Percentiles rank a stretch among this genome's conserved stretches.
Evolutionary conservation across 2,797 vertebrate species (phyloP).

Genomic region (Hephaestus fuliginosus): DNA sequence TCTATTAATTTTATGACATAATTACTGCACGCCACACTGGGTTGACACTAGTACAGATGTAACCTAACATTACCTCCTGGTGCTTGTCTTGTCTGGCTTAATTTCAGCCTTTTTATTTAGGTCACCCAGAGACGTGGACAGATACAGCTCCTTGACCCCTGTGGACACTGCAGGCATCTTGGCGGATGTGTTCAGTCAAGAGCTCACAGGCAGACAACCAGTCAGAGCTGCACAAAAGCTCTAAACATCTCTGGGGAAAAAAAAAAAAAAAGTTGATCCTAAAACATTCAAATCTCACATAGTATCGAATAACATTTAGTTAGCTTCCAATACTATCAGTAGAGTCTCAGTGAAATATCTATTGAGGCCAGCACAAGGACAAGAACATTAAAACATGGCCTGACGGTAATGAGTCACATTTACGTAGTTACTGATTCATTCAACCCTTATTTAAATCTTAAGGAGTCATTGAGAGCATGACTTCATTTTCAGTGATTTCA

Average conservation of each 20-base stretch:
- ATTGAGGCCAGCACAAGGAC: neutral
- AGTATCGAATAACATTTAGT: neutral
- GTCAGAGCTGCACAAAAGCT: slow-evolving; percentile 58
- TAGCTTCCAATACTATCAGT: neutral
- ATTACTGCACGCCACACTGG: neutral
- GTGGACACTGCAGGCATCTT: slow-evolving; percentile 95
- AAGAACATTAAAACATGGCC: neutral
- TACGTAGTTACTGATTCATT: too few relatives aligned
- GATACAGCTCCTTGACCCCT: slow-evolving; percentile 94
- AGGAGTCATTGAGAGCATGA: too few relatives aligned
- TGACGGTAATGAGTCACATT: neutral
- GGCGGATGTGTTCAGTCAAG: slow-evolving; percentile 52
- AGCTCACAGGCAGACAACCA: slow-evolving; percentile 52
- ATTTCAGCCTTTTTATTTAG: slow-evolving; percentile 97
- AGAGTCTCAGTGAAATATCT: too few relatives aligned
- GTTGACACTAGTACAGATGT: neutral
- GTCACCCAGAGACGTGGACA: slow-evolving; percentile 94
- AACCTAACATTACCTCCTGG: slow-evolving; percentile 85
- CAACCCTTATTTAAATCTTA: too few relatives aligned
- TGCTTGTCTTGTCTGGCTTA: slow-evolving; percentile 93
- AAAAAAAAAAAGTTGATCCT: neutral
- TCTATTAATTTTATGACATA: neutral
- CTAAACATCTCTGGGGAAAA: slow-evolving; percentile 59
- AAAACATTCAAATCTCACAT: neutral
- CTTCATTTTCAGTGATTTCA: too few relatives aligned